phyloP scores from a whole-genome alignment of 2,797 vertebrate genomes.

The Karalla daura region DNA sequence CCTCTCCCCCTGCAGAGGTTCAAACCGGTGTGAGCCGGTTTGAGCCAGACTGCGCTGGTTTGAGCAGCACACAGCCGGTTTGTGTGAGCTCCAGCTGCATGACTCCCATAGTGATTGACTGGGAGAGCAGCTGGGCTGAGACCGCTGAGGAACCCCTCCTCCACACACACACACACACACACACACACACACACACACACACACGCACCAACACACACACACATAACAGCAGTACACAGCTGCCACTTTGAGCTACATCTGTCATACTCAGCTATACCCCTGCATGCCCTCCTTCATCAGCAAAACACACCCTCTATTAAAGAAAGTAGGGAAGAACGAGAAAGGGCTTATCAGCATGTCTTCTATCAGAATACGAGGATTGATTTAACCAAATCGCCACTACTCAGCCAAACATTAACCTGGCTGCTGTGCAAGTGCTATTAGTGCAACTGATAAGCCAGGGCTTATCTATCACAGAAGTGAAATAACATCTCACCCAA shows the following conservation, averaged over 20 bases:
- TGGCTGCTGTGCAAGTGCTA: not conserved
- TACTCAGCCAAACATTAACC: constrained; percentile 6
- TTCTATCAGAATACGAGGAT: not conserved
- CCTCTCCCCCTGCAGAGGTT: constrained; percentile 59
- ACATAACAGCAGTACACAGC: constrained; percentile 42
- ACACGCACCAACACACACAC: not conserved
- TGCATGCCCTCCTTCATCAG: not conserved
- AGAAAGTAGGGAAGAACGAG: not conserved
- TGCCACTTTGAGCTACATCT: constrained; percentile 36
- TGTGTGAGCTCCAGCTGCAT: constrained; percentile 78
- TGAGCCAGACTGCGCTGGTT: constrained; percentile 76
- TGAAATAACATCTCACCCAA: constrained; percentile 9
- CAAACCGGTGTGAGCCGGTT: constrained; percentile 77
- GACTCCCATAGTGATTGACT: constrained; percentile 64
- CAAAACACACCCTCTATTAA: not conserved
- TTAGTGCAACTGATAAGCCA: not conserved
- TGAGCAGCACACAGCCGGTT: constrained; percentile 82
- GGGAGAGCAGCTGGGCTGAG: constrained; percentile 72
- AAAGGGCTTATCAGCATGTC: not conserved
- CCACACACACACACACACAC: not conserved
- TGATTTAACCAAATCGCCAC: not conserved
- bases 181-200: constrained; percentile 1
- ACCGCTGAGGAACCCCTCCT: constrained; percentile 22
- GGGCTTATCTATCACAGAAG: not conserved
- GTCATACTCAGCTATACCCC: not conserved